Percentiles rank a stretch among this genome's conserved stretches.
Evolutionary conservation across 2,113 vertebrate species (phyloP).

Genomic region (Crocuta crocuta): DNA sequence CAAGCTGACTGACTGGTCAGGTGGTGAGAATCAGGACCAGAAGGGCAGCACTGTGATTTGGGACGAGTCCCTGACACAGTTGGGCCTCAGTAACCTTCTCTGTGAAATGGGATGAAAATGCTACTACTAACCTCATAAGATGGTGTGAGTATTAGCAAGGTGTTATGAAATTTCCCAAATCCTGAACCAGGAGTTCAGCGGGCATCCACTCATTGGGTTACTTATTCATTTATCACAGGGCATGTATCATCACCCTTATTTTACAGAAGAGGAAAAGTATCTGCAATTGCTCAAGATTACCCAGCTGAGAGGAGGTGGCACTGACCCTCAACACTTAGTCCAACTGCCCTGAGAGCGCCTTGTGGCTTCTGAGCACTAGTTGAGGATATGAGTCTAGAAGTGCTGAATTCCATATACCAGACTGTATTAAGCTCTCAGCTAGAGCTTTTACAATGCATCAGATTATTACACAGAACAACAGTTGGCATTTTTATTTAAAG

Average conservation of each 20-base stretch:
- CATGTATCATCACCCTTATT: not conserved
- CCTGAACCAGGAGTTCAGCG: not conserved
- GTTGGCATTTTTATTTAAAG: not conserved
- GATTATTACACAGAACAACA: not conserved
- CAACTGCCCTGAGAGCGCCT: not conserved
- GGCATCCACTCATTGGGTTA: not conserved
- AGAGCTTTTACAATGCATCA: not conserved
- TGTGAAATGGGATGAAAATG: not conserved
- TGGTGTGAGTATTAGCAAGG: not conserved
- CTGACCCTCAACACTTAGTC: not conserved
- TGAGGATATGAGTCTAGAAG: not conserved
- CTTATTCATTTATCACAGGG: too few relatives aligned
- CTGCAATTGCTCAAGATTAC: not conserved
- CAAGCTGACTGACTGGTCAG: not conserved
- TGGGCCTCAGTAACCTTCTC: not conserved
- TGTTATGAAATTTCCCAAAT: not conserved
- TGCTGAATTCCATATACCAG: rapidly evolving
- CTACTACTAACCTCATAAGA: not conserved
- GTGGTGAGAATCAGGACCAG: rapidly evolving
- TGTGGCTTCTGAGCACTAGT: not conserved
- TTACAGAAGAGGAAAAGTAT: not conserved
- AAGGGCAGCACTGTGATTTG: not conserved
- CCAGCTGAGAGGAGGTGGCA: not conserved
- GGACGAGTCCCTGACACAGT: not conserved
- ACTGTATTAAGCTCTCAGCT: not conserved